Base-by-base conservation (phyloP, 2,888 invertebrate species). In the Esperia sulphurella region DNA sequence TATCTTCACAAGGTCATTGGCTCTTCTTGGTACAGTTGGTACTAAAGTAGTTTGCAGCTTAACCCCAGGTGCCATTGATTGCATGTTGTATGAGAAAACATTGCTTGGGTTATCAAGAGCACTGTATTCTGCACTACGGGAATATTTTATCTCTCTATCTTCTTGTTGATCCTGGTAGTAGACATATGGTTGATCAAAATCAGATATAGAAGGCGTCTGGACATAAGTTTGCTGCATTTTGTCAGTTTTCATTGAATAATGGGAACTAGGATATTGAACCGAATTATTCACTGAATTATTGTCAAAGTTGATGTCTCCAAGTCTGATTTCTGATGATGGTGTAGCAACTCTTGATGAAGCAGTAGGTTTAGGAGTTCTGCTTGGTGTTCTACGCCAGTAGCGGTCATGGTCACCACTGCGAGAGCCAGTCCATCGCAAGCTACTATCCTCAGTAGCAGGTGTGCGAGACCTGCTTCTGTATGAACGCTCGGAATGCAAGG, bases 101-200 rank as follows among this genome's bases (percentile, higher is more conserved):
- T 70, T 76, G 52, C 64, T 77, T 46, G 69, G 54, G 62, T 58
- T 73, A 31, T 80, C 76, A 50, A 81, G 55, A 41, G 80, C 68
- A 66, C 63, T 75, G 50, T 89, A 89, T 53, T 88, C 88, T 39
- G 83, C 78, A 61, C 80, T 88, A 39, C 84, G 72, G 14, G 89
- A 89, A 68, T 76, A 89, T 59, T 89, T 89, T 2, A 88, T 68
- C 57, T 89, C 88, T 47, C 76, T 71, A 14, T 89, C 88, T 43
- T 88, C 88, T 41, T 63, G 75, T 49, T 71, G 75, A n/a, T 87
- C 88, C 35, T 70, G 68, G 55, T 80, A 83, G 52, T 77, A 86
- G 14, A 75, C 63, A 62, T 73, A 84, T 46, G 75, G 82, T 46
- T 66, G 78, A 52, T 83, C 84, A 69, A 68, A 83, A 41, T 85